Conservation (phyloP, 2,113 vertebrate species). For the Cephalopterus ornatus region DNA sequence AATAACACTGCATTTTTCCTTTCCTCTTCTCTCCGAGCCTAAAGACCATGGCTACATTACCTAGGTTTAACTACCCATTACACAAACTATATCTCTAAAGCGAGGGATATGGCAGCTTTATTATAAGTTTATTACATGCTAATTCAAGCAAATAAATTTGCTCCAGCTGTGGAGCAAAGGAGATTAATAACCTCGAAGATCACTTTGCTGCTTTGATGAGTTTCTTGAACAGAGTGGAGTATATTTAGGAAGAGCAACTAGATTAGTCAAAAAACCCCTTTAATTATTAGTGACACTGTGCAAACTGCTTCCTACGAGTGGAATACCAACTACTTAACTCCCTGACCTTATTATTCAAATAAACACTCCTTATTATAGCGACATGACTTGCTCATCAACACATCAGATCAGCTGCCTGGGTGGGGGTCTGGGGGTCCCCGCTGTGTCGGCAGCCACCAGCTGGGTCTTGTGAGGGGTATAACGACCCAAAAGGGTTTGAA, state of each 20-base stretch:
- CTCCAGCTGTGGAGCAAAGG: constrained; percentile 79
- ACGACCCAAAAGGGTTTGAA: neutral
- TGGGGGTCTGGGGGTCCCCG: constrained; percentile 28
- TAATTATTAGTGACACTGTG: constrained; percentile 90
- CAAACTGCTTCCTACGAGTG: constrained; percentile 77
- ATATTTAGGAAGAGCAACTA: constrained; percentile 82
- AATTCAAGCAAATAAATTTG: constrained; percentile 87
- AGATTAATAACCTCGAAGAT: constrained; percentile 86
- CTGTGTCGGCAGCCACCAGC: constrained; percentile 1
- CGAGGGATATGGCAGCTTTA: constrained; percentile 72
- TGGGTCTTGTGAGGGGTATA: neutral
- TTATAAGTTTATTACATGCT: constrained; percentile 84
- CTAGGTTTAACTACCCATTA: constrained; percentile 57
- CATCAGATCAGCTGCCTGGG: constrained; percentile 50
- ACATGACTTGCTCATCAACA: constrained; percentile 51
- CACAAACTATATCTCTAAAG: constrained; percentile 54
- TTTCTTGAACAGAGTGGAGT: constrained; percentile 81
- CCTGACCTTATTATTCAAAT: constrained; percentile 82
- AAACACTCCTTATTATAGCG: constrained; percentile 76
- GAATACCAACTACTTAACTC: constrained; percentile 86
- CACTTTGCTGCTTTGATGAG: constrained; percentile 80
- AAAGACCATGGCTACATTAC: constrained; percentile 3
- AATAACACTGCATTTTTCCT: neutral
- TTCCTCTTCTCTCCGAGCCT: neutral
- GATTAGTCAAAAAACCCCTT: constrained; percentile 82